Percentiles rank a stretch among this genome's conserved stretches.
Evolutionary conservation across 2,797 vertebrate species (phyloP).

Genomic region (Sardinella longiceps): DNA sequence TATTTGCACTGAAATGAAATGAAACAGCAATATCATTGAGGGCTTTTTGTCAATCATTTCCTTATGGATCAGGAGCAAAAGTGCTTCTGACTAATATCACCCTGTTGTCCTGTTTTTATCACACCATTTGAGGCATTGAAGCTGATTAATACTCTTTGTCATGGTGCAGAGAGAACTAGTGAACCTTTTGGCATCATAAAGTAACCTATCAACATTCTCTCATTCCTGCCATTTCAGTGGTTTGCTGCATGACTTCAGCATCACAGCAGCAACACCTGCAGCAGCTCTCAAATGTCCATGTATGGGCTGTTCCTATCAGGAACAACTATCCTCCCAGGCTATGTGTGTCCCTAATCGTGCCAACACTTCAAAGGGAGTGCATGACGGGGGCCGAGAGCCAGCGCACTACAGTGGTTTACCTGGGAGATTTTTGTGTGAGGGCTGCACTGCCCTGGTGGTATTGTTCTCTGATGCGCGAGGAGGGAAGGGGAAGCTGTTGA

Average conservation of each 20-base stretch:
- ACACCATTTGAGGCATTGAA: neutral
- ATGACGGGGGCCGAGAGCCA: neutral
- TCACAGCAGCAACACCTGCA: neutral
- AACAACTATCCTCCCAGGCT: neutral
- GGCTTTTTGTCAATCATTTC: too few species aligned
- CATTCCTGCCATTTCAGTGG: neutral
- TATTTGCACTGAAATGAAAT: neutral
- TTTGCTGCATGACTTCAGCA: neutral
- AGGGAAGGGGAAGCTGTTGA: neutral
- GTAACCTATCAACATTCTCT: neutral
- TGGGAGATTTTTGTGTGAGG: neutral
- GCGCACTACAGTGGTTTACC: neutral
- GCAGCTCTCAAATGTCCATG: neutral
- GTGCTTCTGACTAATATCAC: too few species aligned
- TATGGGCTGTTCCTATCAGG: neutral
- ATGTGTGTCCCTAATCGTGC: too few species aligned
- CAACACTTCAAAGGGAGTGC: neutral
- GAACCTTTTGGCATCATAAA: neutral
- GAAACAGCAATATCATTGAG: too few species aligned
- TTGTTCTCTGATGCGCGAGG: neutral
- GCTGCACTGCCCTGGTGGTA: neutral
- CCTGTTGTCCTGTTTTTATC: neutral
- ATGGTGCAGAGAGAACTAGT: neutral
- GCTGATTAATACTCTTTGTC: neutral
- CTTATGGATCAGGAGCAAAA: too few species aligned